Base-by-base conservation (phyloP, 2,113 vertebrate species). In the Rhinolophus sinicus region DNA sequence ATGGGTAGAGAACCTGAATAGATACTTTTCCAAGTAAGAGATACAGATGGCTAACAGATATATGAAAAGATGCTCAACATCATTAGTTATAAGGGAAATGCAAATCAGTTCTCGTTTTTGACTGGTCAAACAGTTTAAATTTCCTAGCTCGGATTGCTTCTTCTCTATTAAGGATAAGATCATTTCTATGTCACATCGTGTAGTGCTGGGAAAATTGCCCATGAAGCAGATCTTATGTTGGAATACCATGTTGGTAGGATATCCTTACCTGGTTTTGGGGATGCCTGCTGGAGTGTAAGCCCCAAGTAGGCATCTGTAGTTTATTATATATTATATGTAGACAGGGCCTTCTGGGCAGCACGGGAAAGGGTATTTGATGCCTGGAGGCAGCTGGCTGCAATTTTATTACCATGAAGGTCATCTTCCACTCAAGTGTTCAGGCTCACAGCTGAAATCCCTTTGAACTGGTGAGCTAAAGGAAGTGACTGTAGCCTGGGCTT, bases 41-140 rank as follows among this genome's bases (percentile, higher is more conserved):
- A 44, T 62, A 44, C 35, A 44, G 3, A 80, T 38, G n/a, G n/a
- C n/a, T n/a, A 56, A 80, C 7, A 35, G 35, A 62, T 60, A 62
- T 62, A 62, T 82, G 38, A 82, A 81, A 82, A 82, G 78, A 62
- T 30, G 24, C 56, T 60, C 35, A 60, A 12, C 15, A 22, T 77
- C 30, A n/a, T 30, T n/a, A 22, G 5, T 77, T 54, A 13, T 54
- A 62, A 82, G 35, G 15, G 26, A 82, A 81, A 82, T 62, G 26
- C 8, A 28, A 44, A 82, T 82, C 24, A 30, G 56, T 82, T 44
- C 26, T 82, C 38, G 60, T 56, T 40, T 81, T 78, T 84, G 54
- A 91, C 90, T 44, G 21, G 70, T 50, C 58, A 80, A 44, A 65
- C 82, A 85, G 26, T 67, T 67, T 84, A 50, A 88, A 91, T 93